Evolutionary conservation across 1,140 invertebrate genomes (phyloP).

Genomic region (Bombus soroeensis): DNA sequence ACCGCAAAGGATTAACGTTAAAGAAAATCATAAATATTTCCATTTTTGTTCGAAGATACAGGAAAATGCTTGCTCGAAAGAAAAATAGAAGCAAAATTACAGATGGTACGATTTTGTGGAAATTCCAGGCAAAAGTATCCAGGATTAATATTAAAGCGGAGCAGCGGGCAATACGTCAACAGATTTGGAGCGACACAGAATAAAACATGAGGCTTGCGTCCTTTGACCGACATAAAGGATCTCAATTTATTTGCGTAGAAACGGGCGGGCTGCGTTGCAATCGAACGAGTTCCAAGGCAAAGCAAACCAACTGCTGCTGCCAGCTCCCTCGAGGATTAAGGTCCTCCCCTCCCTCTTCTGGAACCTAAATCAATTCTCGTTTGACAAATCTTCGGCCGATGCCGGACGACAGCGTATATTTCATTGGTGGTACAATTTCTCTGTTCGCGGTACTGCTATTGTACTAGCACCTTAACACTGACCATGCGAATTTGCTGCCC

Average conservation of each 20-base stretch:
- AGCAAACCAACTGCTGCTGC: slow-evolving; percentile 56
- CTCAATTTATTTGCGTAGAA: slow-evolving; percentile 66
- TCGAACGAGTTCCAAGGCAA: slow-evolving; percentile 64
- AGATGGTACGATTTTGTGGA: not conserved
- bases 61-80: too few species aligned
- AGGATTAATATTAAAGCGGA: not conserved
- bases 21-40: too few species aligned
- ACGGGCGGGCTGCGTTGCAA: slow-evolving; percentile 37
- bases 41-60: too few species aligned
- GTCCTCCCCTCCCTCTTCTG: not conserved
- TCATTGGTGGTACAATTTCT: slow-evolving; percentile 68
- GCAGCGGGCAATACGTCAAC: slow-evolving; percentile 8
- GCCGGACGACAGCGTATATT: slow-evolving; percentile 70
- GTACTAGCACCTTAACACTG: slow-evolving; percentile 47
- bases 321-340: slow-evolving; percentile 64
- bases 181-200: slow-evolving; percentile 11
- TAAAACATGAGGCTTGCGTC: slow-evolving; percentile 47
- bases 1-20: too few species aligned
- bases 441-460: slow-evolving; percentile 44
- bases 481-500: slow-evolving; percentile 55
- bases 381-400: slow-evolving; percentile 73
- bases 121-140: not conserved
- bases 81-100: not conserved
- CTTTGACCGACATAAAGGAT: slow-evolving; percentile 57
- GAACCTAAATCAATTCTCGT: slow-evolving; percentile 72